These are phyloP conservation scores for Neoscelio sp. DNA, from an alignment of 2,888 invertebrate species.

Conservation along the genomic window DNA sequence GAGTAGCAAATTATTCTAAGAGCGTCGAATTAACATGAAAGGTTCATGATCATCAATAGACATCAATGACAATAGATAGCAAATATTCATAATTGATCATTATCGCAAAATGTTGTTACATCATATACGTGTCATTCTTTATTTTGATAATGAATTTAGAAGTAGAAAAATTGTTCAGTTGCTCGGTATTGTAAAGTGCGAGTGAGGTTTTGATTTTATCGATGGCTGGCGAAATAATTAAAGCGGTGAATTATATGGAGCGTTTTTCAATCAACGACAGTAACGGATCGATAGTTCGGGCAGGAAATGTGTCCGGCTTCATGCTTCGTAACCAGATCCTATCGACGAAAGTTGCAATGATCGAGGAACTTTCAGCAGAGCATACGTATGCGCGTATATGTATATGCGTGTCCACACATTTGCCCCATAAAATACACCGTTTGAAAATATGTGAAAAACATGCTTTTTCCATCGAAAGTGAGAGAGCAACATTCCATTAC, in stretches of 20 bases:
- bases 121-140: too few relatives aligned
- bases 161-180: neutral
- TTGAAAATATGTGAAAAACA: slow-evolving; percentile 31
- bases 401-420: too few relatives aligned
- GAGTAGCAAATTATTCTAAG: too few relatives aligned
- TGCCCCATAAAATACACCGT: slow-evolving; percentile 21
- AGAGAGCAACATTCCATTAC: neutral
- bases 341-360: slow-evolving; percentile 46
- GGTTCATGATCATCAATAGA: too few relatives aligned
- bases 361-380: slow-evolving; percentile 17
- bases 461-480: slow-evolving; percentile 28
- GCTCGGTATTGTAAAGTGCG: neutral
- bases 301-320: slow-evolving; percentile 57
- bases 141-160: too few relatives aligned
- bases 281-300: slow-evolving; percentile 56
- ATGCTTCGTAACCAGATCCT: slow-evolving; percentile 40
- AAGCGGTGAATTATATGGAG: slow-evolving; percentile 47
- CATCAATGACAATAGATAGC: too few relatives aligned
- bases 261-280: slow-evolving; percentile 57
- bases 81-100: too few relatives aligned
- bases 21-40: too few relatives aligned
- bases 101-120: too few relatives aligned
- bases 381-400: neutral
- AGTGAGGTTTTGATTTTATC: slow-evolving; percentile 23
- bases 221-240: slow-evolving; percentile 37